Evolutionary conservation across 2,113 vertebrate genomes (phyloP), one percentile per base, ranked within the genome.

Genomic region (Siphamia tubifer): DNA sequence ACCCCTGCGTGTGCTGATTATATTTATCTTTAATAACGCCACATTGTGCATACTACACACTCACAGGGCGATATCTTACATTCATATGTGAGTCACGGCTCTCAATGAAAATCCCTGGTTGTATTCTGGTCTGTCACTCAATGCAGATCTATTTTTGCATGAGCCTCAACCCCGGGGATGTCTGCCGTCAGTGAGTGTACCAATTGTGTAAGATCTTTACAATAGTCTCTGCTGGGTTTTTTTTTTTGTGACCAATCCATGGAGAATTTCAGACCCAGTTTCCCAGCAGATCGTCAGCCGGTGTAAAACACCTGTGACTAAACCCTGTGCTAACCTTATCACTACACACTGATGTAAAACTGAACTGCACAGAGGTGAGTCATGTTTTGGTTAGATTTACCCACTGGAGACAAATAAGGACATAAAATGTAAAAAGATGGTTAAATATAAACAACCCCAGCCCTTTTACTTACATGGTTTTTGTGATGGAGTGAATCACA

Each of bases 241-340:
- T 21, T 35, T 19, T 31, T 63, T 25, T 45, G 21, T 23, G 66
- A 35, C 39, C 49, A 23, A 81, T 68, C 77, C 23, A 0, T 16
- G 2, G 68, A 77, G 68, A 69, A 64, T 73, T 77, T 68, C 10
- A 79, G 77, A 81, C 68, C 82, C 81, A 77, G 44, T 85, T 85
- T 79, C n/a, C 52, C 54, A 40, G 16, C 54, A 77, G 62, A 72
- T 55, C 38, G 30, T 79, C 42, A 24, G 45, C 27, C 13, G 2
- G 35, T 71, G 60, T 71, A 25, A 67, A 74, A 52, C 36, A 52
- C 39, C 60, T 47, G 2, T n/a, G n/a, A n/a, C n/a, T n/a, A n/a
- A 72, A 47, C 55, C 36, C 42, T 32, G 45, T 8, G 23, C 17
- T 58, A 4, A 65, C 32, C 9, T 2, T 2, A 10, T 23, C 38